These are phyloP conservation scores for Onychomys leucogaster DNA, from an alignment of 2,797 vertebrate genomes.

Conservation along the genomic window DNA sequence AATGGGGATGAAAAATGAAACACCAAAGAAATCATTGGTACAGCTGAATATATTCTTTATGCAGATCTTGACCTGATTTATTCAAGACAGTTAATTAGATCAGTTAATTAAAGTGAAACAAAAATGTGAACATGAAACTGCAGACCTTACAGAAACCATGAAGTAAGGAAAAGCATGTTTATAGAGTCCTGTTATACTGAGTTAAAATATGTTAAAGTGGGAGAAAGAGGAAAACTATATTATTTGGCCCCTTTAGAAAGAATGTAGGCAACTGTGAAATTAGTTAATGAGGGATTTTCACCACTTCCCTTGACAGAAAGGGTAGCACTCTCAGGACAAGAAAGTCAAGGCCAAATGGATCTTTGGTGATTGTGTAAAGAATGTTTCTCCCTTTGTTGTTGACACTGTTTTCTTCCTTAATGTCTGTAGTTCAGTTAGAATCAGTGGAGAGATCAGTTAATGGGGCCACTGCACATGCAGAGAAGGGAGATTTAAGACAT, in stretches of 20 bases:
- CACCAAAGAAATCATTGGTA: neutral
- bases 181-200: neutral
- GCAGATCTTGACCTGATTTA: slow-evolving; percentile 21
- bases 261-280: slow-evolving; percentile 36
- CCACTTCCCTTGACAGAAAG: neutral
- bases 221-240: neutral
- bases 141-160: neutral
- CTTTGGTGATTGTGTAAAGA: slow-evolving; percentile 29
- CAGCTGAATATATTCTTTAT: neutral
- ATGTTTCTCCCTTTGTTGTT: neutral
- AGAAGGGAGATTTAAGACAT: slow-evolving; percentile 47
- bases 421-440: slow-evolving; percentile 38
- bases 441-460: slow-evolving; percentile 62
- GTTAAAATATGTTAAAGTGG: neutral
- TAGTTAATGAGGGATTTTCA: slow-evolving; percentile 13
- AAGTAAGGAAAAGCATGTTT: neutral
- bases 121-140: slow-evolving; percentile 29
- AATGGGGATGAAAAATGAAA: neutral
- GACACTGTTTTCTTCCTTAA: neutral
- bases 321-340: neutral
- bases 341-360: neutral
- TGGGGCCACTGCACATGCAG: neutral
- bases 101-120: slow-evolving; percentile 33
- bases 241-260: neutral
- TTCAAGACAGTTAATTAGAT: slow-evolving; percentile 8